Conservation (phyloP, 2,113 vertebrate species). For the Ceyx melanurus region DNA sequence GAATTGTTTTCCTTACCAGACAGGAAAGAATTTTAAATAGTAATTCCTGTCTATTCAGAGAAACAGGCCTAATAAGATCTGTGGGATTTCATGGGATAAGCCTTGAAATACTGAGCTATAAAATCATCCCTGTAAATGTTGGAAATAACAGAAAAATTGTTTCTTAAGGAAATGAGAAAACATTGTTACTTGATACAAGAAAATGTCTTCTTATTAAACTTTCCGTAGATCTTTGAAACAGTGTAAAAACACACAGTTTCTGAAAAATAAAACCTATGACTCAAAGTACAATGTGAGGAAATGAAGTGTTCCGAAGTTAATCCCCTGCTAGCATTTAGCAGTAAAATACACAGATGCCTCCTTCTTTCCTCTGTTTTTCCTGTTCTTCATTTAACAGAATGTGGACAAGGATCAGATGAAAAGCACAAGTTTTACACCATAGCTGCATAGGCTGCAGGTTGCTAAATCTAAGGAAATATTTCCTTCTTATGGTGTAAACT, state of each 20-base stretch:
- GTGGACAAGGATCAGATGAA: neutral
- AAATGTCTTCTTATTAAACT: neutral
- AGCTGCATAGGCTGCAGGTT: neutral
- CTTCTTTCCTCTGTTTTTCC: constrained; percentile 73
- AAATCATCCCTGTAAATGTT: neutral
- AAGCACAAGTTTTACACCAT: neutral
- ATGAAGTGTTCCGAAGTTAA: constrained; percentile 66
- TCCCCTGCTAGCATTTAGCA: constrained; percentile 71
- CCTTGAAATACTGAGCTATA: neutral
- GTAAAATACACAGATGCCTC: constrained; percentile 54
- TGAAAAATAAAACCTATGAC: constrained; percentile 37
- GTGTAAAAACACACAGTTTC: constrained; percentile 14
- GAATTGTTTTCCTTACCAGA: constrained; percentile 40
- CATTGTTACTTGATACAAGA: neutral
- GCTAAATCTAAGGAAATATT: neutral
- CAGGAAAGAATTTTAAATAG: constrained; percentile 66
- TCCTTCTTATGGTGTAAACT: neutral
- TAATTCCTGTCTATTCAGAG: constrained; percentile 52
- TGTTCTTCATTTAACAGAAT: constrained; percentile 55
- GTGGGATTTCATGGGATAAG: neutral
- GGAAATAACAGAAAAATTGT: neutral
- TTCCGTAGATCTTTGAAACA: neutral
- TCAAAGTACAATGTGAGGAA: constrained; percentile 75
- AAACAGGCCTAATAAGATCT: constrained; percentile 9
- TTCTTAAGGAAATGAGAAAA: constrained; percentile 17